phyloP scores from a whole-genome alignment of 37 sponge, comb jelly and placozoan genomes.

The Geodia barretti region DNA sequence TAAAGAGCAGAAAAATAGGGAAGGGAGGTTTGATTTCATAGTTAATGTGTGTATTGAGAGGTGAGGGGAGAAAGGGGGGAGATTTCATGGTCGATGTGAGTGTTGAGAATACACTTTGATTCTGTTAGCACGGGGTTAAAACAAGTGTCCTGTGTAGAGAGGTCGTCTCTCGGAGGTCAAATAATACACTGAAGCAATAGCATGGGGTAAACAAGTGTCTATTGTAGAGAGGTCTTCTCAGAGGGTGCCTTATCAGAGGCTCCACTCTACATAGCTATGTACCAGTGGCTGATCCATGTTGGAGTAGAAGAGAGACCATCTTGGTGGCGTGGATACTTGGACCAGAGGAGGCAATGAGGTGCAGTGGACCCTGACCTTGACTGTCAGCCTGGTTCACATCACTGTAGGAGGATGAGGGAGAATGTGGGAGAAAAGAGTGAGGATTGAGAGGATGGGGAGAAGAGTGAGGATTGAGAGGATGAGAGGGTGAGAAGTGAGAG shows the following conservation, averaged over 20 bases:
- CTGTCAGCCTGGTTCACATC: constrained; percentile 73
- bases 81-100: too few relatives aligned
- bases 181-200: too few relatives aligned
- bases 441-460: too few relatives aligned
- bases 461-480: too few relatives aligned
- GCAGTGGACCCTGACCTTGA: constrained; percentile 75
- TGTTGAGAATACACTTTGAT: too few relatives aligned
- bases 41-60: too few relatives aligned
- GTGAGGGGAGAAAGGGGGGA: background rate
- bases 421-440: background rate
- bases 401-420: constrained; percentile 23
- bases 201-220: too few relatives aligned
- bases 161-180: too few relatives aligned
- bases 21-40: too few relatives aligned
- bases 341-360: constrained; percentile 64
- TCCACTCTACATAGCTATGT: background rate
- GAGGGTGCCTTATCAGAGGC: background rate
- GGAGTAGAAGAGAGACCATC: constrained; percentile 82
- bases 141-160: too few relatives aligned
- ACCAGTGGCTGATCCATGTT: constrained; percentile 63
- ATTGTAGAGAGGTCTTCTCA: background rate
- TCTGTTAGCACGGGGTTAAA: too few relatives aligned
- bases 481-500: too few relatives aligned
- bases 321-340: constrained; percentile 63
- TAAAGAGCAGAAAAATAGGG: background rate